Percentiles rank a stretch among this genome's conserved stretches.
Evolutionary conservation across 2,888 invertebrate species (phyloP).

Genomic region (Tiliacea citrago): DNA sequence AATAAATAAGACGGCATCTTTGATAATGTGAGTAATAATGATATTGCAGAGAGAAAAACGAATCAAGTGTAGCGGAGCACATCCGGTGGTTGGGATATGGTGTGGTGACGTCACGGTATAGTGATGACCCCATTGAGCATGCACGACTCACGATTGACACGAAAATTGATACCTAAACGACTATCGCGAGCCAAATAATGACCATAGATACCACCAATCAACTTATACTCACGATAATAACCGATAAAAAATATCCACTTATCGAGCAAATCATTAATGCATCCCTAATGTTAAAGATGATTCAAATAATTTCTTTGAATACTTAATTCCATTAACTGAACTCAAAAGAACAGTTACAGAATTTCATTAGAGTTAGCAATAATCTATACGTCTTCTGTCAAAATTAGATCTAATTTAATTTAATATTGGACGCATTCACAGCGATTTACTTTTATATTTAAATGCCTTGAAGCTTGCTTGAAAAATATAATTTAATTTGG

Average conservation of each 20-base stretch:
- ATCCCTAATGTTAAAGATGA: constrained; percentile 22
- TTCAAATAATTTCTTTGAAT: constrained; percentile 37
- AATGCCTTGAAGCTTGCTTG: constrained; percentile 30
- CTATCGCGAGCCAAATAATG: constrained; percentile 64
- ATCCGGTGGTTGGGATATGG: constrained; percentile 72
- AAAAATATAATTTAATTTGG: constrained; percentile 35
- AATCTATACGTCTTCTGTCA: constrained; percentile 7
- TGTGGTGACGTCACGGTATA: constrained; percentile 47
- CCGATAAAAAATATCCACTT: constrained; percentile 48
- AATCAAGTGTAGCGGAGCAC: constrained; percentile 76
- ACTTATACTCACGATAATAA: constrained; percentile 50
- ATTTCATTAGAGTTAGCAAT: constrained; percentile 7
- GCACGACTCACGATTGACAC: constrained; percentile 61
- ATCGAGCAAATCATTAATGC: constrained; percentile 45
- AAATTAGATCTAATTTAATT: constrained; percentile 47
- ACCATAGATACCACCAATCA: constrained; percentile 59
- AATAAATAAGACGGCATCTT: constrained; percentile 83
- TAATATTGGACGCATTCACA: constrained; percentile 36
- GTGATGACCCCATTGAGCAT: constrained; percentile 49
- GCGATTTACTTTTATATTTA: constrained; percentile 26
- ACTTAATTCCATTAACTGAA: constrained; percentile 28
- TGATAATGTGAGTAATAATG: constrained; percentile 81
- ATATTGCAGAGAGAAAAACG: constrained; percentile 74
- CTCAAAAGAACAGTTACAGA: constrained; percentile 34
- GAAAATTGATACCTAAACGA: constrained; percentile 70